Evolutionary conservation across 2,888 invertebrate genomes (phyloP), one percentile per base, ranked within the genome.

Genomic region (Drosophila meridionalis): DNA sequence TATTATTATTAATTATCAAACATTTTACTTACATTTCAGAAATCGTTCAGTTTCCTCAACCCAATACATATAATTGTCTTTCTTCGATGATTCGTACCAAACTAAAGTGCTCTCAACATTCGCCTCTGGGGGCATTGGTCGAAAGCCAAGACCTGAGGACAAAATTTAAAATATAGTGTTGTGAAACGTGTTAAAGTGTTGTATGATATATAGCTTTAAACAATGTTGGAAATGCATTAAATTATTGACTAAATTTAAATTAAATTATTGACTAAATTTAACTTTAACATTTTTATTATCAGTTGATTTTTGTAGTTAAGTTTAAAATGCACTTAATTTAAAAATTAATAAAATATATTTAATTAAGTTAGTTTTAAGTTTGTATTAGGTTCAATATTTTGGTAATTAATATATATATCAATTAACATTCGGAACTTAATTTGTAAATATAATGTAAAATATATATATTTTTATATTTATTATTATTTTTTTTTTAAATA

Each of bases 91-190:
- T 81, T 96, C 97, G 95, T 98, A 99, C 96, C 98, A 98, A 94
- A 99, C 97, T 90, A 99, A 95, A 78, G 99, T 99, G 93, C 98
- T 99, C 93, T 98, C 98, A 86, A 98, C 97, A 93, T 97, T 98
- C 71, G 95, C 95, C 89, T 97, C 97, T 87, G 98, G 96, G 81
- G 98, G 98, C 97, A 98, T 97, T 77, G 99, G 99, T 92, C 99
- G 95, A 94, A 99, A 99, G 82, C 99, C 99, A 91, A 99, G 95
- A 92, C 99, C 98, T 98, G 93, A 20, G 92, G 90, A 67, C 70
- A 70, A 58, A 14, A 52, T 47, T 63, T 69, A 78, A n/a, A 42
- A 42, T 34, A 52, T 12, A 40, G 43, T 68, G 9, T 50, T 52
- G 6, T 26, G 8, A 48, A 38, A 14, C 0, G 11, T n/a, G 9